Evolutionary conservation across 2,797 vertebrate species (phyloP).

Genomic region (Ibycter americanus): DNA sequence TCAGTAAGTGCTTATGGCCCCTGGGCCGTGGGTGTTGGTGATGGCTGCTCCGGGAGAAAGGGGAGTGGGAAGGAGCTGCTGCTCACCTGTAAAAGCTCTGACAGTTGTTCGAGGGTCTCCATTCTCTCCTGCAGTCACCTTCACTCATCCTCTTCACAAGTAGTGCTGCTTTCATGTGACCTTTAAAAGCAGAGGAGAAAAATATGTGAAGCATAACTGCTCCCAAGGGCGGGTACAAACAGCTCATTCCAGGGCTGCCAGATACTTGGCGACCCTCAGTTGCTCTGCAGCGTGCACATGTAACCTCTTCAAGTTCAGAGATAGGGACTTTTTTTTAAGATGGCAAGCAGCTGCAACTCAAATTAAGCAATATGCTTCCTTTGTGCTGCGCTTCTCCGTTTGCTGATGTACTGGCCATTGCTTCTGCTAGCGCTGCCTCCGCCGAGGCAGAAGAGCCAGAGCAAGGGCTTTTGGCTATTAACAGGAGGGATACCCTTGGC

Average conservation of each 20-base stretch:
- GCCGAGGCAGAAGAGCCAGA: background rate
- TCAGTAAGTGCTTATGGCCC: background rate
- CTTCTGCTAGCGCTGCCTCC: background rate
- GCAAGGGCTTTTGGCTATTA: rapidly evolving
- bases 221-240: constrained; percentile 19
- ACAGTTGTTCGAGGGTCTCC: background rate
- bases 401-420: rapidly evolving
- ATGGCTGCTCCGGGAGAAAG: rapidly evolving
- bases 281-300: rapidly evolving
- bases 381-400: rapidly evolving
- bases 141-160: background rate
- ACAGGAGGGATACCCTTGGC: rapidly evolving
- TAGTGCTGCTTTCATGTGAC: background rate
- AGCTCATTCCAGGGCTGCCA: constrained; percentile 35
- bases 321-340: background rate
- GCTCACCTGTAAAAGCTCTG: background rate
- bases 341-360: background rate
- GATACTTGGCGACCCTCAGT: background rate
- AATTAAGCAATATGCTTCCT: background rate
- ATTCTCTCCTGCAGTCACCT: background rate
- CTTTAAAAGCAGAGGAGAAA: background rate
- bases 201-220: background rate
- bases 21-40: rapidly evolving
- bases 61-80: background rate
- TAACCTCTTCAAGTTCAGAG: background rate